Evolutionary conservation across 1,140 invertebrate species (phyloP).

Genomic region (Colletes latitarsis): DNA sequence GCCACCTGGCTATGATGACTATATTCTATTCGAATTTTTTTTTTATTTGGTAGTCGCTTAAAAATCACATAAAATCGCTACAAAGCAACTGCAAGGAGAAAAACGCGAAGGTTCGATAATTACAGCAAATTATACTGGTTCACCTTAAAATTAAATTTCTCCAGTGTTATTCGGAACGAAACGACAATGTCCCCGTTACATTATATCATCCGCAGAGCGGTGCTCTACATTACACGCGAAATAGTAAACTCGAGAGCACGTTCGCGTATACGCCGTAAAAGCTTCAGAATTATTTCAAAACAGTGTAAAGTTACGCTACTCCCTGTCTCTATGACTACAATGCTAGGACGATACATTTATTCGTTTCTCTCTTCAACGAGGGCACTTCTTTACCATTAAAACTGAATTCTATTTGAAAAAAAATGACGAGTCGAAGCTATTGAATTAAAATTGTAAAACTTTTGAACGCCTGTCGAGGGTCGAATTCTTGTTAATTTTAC

Average conservation of each 20-base stretch:
- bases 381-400: too few relatives aligned
- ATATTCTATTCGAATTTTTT: too few relatives aligned
- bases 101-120: slow-evolving; percentile 9
- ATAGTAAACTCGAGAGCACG: neutral
- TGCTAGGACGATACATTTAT: neutral
- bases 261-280: neutral
- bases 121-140: neutral
- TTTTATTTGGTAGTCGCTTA: too few relatives aligned
- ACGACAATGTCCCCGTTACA: neutral
- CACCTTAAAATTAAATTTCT: slow-evolving; percentile 20
- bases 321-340: too few relatives aligned
- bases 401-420: too few relatives aligned
- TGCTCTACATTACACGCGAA: neutral
- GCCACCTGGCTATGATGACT: too few relatives aligned
- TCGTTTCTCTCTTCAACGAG: neutral
- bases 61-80: too few relatives aligned
- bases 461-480: too few relatives aligned
- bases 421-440: too few relatives aligned
- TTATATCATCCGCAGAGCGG: neutral
- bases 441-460: too few relatives aligned
- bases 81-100: too few relatives aligned
- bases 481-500: too few relatives aligned
- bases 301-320: neutral
- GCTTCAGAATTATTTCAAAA: neutral
- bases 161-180: neutral